A percentile compares a stretch with the other conserved stretches of the same genome.
phyloP scores from a whole-genome alignment of 53 echinoderm and acorn worm genomes.

The Mesocentrotus franciscanus region DNA sequence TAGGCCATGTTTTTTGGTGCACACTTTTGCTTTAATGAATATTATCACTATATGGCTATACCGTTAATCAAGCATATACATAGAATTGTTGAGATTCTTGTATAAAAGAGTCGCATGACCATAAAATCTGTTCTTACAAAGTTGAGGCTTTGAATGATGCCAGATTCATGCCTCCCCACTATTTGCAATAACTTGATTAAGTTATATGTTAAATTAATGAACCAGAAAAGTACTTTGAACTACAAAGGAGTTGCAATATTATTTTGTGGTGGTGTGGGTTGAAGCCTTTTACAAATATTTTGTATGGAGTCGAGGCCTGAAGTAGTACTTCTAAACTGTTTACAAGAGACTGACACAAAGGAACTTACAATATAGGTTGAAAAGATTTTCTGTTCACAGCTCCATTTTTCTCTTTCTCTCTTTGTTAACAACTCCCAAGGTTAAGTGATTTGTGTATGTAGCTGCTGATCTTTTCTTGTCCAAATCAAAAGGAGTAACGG shows the following conservation, averaged over 20 bases:
- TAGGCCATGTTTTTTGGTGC: not conserved
- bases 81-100: not conserved
- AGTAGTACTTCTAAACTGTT: constrained; percentile 57
- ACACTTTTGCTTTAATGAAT: not conserved
- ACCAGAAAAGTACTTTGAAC: constrained; percentile 63
- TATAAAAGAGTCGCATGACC: not conserved
- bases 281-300: constrained; percentile 45
- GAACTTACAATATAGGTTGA: constrained; percentile 51
- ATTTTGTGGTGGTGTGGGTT: constrained; percentile 34
- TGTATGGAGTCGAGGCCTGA: not conserved
- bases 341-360: constrained; percentile 44
- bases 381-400: constrained; percentile 51
- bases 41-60: not conserved
- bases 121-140: not conserved
- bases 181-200: not conserved
- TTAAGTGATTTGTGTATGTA: constrained; percentile 61
- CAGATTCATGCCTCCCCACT: constrained; percentile 17
- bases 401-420: constrained; percentile 45
- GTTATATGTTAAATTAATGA: constrained; percentile 54
- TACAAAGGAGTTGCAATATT: constrained; percentile 42
- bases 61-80: not conserved
- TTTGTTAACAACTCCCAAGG: constrained; percentile 57
- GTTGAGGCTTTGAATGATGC: constrained; percentile 44
- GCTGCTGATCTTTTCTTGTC: constrained; percentile 56
- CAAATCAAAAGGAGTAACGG: constrained; percentile 52